A percentile compares a stretch with the other conserved stretches of the same genome.
Conservation (phyloP, 2,797 vertebrate genomes). For the Picus viridis region DNA sequence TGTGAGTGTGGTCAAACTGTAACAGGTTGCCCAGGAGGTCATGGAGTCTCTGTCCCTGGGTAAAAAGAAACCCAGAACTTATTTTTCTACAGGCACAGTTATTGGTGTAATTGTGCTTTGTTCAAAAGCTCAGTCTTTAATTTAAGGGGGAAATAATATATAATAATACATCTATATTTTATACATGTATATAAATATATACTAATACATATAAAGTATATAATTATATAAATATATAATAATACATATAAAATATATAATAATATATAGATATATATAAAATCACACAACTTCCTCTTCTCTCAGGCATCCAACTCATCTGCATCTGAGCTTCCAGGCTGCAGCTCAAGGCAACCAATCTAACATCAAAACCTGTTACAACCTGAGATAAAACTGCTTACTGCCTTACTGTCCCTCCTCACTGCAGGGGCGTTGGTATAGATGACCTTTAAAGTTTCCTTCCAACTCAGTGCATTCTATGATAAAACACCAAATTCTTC, state of each 20-base stretch:
- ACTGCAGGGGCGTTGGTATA: no score
- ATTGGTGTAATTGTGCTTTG: not conserved
- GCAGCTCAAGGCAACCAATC: not conserved
- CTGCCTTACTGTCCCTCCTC: no score
- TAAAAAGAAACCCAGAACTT: not conserved
- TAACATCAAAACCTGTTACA: not conserved
- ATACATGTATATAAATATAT: no score
- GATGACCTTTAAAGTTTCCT: no score
- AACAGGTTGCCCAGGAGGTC: no score
- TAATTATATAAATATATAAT: no score
- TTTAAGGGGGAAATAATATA: not conserved
- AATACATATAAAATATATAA: not conserved
- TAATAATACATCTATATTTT: not conserved
- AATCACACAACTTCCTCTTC: not conserved
- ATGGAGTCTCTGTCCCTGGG: no score
- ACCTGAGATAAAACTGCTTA: not conserved
- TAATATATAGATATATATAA: no score
- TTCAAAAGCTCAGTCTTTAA: not conserved
- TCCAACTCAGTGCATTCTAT: no score
- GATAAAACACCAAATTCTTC: not conserved
- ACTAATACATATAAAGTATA: not conserved
- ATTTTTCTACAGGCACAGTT: not conserved
- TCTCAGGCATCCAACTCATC: not conserved
- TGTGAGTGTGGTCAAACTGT: no score
- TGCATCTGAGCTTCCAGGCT: not conserved